Evolutionary conservation across 1,140 invertebrate genomes (phyloP), one percentile per base, ranked within the genome.

Genomic region (Neotoxoptera formosana): DNA sequence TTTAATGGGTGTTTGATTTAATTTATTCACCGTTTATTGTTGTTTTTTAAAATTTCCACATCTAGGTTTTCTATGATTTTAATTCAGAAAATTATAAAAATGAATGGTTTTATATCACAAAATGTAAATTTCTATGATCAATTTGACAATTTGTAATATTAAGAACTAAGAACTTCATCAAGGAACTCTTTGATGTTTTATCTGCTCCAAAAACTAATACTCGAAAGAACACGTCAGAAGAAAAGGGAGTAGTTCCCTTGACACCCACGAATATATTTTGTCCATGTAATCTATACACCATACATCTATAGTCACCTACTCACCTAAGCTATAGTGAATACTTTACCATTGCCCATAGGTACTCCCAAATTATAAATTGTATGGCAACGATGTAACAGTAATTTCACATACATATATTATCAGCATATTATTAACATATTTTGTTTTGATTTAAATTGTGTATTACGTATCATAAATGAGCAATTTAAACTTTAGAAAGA

Each of bases 391-490:
- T n/a, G 30, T 76, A 76, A 76, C 4, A 76, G 60, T 34, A 76
- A 76, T 76, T 76, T 76, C 60, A 76, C 14, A 76, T 76, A 76
- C 60, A 76, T 76, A n/a, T 76, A 76, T 76, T 76, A 76, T 76
- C 60, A n/a, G 60, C 60, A 76, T 76, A 76, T 76, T n/a, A 76
- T 76, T 76, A 76, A n/a, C n/a, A 76, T 76, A 76, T n/a, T n/a
- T 76, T 76, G 60, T 76, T n/a, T 76, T 76, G 30, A 76, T 76
- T 76, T n/a, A 76, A n/a, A 76, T 76, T 76, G 30, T 0, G 6
- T 76, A 20, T 76, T 76, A 76, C 6, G 30, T n/a, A 48, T 51
- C 7, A 7, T 23, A 53, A 53, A 76, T 76, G 30, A 76, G 11
- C 30, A 76, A 76, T n/a, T 76, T 76, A 76, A 14, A 76, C 21